These are phyloP conservation scores for Rhinella marina DNA, from an alignment of 2,797 vertebrate species.

Conservation along the genomic window DNA sequence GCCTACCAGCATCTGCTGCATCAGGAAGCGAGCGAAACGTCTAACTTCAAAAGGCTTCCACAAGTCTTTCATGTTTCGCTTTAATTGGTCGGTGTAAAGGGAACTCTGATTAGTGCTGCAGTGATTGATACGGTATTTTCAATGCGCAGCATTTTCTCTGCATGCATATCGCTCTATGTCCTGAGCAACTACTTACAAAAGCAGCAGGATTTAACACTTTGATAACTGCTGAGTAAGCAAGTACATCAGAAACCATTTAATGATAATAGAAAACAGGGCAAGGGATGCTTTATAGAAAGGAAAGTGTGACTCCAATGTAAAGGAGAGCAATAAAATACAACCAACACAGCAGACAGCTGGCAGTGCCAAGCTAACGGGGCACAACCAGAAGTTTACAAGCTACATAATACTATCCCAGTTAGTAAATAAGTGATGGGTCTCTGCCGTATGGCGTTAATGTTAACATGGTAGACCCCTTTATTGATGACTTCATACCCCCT, in stretches of 20 bases:
- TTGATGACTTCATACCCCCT: too few relatives aligned
- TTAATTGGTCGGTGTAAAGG: constrained; percentile 59
- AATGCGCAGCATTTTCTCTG: constrained; percentile 35
- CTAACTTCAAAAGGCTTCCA: constrained; percentile 57
- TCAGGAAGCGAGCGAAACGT: constrained; percentile 47
- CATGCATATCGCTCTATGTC: neutral
- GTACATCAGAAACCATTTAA: neutral
- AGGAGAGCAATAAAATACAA: neutral
- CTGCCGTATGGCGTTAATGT: too few relatives aligned
- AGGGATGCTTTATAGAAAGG: neutral
- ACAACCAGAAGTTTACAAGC: neutral
- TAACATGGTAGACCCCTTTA: too few relatives aligned
- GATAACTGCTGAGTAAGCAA: constrained; percentile 25
- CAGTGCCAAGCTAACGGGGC: neutral
- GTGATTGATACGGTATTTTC: constrained; percentile 54
- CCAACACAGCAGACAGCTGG: neutral
- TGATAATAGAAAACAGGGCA: neutral
- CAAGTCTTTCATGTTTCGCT: constrained; percentile 57
- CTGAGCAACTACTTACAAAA: neutral
- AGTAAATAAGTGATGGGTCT: too few relatives aligned
- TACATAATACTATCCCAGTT: too few relatives aligned
- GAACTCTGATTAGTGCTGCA: constrained; percentile 53
- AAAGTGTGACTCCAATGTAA: neutral
- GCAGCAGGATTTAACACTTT: constrained; percentile 19
- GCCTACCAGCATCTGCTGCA: constrained; percentile 55